Percentiles rank a stretch among this genome's conserved stretches.
Evolutionary conservation across 2,888 invertebrate genomes (phyloP).

Genomic region (Pammene fasciana): DNA sequence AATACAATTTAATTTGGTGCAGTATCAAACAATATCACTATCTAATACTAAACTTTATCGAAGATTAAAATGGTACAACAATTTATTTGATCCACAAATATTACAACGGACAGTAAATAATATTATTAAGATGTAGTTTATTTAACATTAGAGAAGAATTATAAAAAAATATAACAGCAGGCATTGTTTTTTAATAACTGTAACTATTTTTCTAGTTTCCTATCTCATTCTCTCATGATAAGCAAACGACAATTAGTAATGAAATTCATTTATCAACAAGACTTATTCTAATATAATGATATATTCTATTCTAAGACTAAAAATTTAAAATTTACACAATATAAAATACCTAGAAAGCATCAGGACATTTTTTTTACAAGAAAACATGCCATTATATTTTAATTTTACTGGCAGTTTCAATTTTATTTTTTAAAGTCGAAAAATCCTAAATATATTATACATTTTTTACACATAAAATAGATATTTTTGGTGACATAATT

Average conservation of each 20-base stretch:
- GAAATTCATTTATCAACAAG: conserved; percentile 1
- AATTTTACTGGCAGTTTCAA: not conserved
- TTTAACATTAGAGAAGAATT: not conserved
- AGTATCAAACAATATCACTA: not conserved
- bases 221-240: not conserved
- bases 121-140: not conserved
- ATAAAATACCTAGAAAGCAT: not conserved
- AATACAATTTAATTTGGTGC: conserved; percentile 6
- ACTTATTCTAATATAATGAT: conserved; percentile 3
- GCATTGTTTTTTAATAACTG: not conserved
- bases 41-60: not conserved
- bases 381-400: not conserved
- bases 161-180: not conserved
- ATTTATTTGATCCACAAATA: conserved; percentile 18
- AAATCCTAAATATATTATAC: conserved; percentile 3
- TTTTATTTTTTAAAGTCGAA: not conserved
- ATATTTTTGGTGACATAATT: not conserved
- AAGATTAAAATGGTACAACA: conserved; percentile 6
- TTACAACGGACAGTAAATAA: not conserved
- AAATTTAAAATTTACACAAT: not conserved
- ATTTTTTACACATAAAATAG: conserved; percentile 10
- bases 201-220: too few relatives aligned
- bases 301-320: not conserved
- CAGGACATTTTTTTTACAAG: not conserved
- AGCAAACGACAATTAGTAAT: conserved; percentile 1